phyloP scores from a whole-genome alignment of 1,140 invertebrate genomes.

The Neodiprion pinetum region DNA sequence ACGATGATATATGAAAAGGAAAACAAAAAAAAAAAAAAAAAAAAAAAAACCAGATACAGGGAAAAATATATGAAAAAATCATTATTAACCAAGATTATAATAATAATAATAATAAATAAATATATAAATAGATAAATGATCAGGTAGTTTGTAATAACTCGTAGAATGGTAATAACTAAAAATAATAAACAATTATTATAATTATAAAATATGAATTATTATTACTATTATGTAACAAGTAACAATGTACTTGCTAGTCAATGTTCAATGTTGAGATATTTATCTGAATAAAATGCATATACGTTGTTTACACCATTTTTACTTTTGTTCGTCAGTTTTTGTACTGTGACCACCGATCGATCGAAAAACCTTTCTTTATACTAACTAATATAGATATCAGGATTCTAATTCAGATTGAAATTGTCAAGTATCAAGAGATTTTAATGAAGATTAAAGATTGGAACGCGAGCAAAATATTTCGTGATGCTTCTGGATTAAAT shows the following conservation, averaged over 20 bases:
- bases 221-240: constrained; percentile 29
- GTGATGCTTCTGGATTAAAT: no score
- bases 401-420: no score
- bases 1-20: constrained; percentile 7
- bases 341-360: no score
- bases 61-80: constrained; percentile 14
- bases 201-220: constrained; percentile 13
- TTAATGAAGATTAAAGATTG: no score
- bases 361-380: no score
- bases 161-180: constrained; percentile 29
- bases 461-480: no score
- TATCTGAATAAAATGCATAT: constrained; percentile 54
- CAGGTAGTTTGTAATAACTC: constrained; percentile 34
- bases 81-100: constrained; percentile 16
- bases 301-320: constrained; percentile 51
- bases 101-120: constrained; percentile 27
- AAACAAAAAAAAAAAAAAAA: constrained; percentile 24
- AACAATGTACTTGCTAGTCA: constrained; percentile 52
- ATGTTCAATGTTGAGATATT: constrained; percentile 57
- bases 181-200: constrained; percentile 9
- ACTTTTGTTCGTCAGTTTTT: background rate
- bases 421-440: no score
- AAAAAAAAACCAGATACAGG: constrained; percentile 10
- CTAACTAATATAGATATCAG: no score
- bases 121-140: constrained; percentile 31